Evolutionary conservation across 2,797 vertebrate genomes (phyloP).

Genomic region (Falco peregrinus): DNA sequence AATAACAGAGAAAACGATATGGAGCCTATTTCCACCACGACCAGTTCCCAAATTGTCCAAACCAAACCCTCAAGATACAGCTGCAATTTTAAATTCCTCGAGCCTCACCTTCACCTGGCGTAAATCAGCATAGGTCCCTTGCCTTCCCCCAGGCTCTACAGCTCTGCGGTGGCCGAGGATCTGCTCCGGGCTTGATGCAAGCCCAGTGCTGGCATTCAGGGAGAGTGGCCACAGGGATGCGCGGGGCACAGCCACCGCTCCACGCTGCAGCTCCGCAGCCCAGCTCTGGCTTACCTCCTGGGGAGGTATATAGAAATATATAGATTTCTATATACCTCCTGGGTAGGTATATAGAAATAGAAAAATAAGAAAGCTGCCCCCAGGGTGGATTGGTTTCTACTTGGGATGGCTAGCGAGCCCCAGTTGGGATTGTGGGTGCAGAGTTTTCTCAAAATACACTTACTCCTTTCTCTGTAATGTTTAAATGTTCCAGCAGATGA

Average conservation of each 20-base stretch:
- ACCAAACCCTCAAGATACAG: background rate
- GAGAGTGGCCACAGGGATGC: background rate
- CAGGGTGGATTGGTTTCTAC: background rate
- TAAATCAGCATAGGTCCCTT: background rate
- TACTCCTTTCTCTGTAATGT: background rate
- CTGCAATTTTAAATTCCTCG: accelerated
- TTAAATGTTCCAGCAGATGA: background rate
- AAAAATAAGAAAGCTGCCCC: background rate
- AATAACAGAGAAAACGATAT: background rate
- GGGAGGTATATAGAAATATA: no score
- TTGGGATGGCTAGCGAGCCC: background rate
- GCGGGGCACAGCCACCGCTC: background rate
- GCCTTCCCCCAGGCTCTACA: background rate
- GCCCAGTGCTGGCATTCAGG: no score
- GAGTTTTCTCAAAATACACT: background rate
- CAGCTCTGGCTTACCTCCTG: background rate
- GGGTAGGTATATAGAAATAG: no score
- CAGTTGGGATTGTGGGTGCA: background rate
- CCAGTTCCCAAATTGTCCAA: background rate
- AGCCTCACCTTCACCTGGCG: background rate
- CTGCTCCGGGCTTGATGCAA: background rate
- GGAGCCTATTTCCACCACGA: background rate
- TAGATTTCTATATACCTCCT: no score
- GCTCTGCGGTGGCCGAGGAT: background rate
- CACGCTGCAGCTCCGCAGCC: background rate